A percentile compares a stretch with the other conserved stretches of the same genome.
These are phyloP conservation scores for Hippasteria phrygiana DNA, from an alignment of 53 echinoderm and acorn worm genomes.

Conservation along the genomic window DNA sequence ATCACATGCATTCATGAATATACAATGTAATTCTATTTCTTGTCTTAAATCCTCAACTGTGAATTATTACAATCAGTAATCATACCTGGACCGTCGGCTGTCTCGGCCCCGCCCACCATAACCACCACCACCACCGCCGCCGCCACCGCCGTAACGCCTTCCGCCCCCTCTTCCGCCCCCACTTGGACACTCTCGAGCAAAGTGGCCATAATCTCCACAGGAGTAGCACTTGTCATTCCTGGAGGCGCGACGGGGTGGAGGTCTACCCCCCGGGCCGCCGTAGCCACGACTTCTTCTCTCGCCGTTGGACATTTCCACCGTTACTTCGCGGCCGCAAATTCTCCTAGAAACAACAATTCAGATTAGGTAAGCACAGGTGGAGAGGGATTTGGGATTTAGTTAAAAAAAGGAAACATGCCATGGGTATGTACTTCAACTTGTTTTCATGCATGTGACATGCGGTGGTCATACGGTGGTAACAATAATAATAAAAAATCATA, in stretches of 20 bases:
- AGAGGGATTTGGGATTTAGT: neutral
- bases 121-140: conserved; percentile 8
- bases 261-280: conserved; percentile 60
- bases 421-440: neutral
- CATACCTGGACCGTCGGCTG: conserved; percentile 4
- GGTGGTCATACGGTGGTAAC: too few relatives aligned
- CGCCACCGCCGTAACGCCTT: neutral
- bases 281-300: conserved; percentile 64
- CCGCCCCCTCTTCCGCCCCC: conserved; percentile 57
- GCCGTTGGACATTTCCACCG: conserved; percentile 82
- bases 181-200: conserved; percentile 81
- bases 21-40: too few relatives aligned
- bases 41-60: too few relatives aligned
- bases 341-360: conserved; percentile 31
- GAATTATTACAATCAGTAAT: too few relatives aligned
- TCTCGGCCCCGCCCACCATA: neutral
- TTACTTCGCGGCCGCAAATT: conserved; percentile 78
- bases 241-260: conserved; percentile 27
- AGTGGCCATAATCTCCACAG: conserved; percentile 87
- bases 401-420: neutral
- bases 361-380: neutral
- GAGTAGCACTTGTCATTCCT: conserved; percentile 82
- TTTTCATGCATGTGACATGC: too few relatives aligned
- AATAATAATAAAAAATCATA: too few relatives aligned
- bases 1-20: too few relatives aligned